Conservation (phyloP, 2,888 invertebrate genomes). For the Hymenopus coronatus region DNA sequence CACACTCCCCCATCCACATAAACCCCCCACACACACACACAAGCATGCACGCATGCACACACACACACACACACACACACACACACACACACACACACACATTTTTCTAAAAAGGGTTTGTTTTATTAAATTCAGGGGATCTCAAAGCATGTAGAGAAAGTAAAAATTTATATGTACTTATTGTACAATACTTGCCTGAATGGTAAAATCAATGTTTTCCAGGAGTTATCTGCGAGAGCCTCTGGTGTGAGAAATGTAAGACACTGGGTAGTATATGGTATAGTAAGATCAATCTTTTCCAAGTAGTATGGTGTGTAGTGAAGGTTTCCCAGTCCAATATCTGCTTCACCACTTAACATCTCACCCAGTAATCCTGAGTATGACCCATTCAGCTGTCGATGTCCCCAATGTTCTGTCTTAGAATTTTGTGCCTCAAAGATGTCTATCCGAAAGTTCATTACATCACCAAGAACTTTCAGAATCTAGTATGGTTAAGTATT, state of each 20-base stretch:
- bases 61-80: neutral
- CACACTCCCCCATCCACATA: too few relatives aligned
- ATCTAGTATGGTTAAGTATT: conserved; percentile 52
- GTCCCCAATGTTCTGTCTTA: conserved; percentile 66
- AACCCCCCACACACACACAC: too few relatives aligned
- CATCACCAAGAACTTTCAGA: conserved; percentile 60
- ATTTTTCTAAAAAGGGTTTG: too few relatives aligned
- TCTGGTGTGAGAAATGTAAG: conserved; percentile 82
- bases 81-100: neutral
- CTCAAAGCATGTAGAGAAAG: too few relatives aligned
- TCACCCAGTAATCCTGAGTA: conserved; percentile 65
- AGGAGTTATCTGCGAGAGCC: conserved; percentile 74
- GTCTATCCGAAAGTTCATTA: conserved; percentile 67
- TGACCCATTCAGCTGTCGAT: conserved; percentile 59
- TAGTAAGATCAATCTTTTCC: conserved; percentile 67
- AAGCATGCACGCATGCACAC: too few relatives aligned
- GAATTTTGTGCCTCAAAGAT: conserved; percentile 65
- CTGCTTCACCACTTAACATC: conserved; percentile 58
- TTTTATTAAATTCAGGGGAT: too few relatives aligned
- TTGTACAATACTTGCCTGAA: conserved; percentile 58
- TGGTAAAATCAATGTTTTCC: conserved; percentile 78
- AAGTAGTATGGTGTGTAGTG: conserved; percentile 69
- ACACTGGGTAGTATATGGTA: conserved; percentile 79
- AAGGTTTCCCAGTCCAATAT: conserved; percentile 73
- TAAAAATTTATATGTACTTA: conserved; percentile 27